Conservation (phyloP, 2,113 vertebrate species). For the Lasiurus borealis region DNA sequence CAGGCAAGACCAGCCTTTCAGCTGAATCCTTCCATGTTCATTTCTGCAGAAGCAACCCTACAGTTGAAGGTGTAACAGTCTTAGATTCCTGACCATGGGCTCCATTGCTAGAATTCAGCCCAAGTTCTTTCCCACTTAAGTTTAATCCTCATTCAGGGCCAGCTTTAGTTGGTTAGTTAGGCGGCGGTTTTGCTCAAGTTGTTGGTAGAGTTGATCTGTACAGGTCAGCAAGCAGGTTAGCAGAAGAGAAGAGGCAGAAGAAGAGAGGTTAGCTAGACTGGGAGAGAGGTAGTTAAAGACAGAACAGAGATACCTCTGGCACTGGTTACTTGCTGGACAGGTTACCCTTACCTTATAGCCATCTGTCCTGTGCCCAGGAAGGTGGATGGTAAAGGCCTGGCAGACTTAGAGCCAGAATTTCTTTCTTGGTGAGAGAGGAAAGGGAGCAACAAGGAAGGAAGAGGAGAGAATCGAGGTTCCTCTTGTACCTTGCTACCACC, state of each 20-base stretch:
- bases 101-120: constrained; percentile 73
- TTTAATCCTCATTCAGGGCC: constrained; percentile 95
- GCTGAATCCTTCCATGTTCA: constrained; percentile 8
- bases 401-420: background rate
- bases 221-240: constrained; percentile 92
- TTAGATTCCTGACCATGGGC: constrained; percentile 71
- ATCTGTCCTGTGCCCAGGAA: constrained; percentile 37
- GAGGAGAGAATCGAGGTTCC: background rate
- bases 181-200: constrained; percentile 95
- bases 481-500: background rate
- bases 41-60: constrained; percentile 53
- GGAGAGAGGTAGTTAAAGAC: constrained; percentile 78
- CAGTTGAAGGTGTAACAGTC: background rate
- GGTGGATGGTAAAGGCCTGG: constrained; percentile 51
- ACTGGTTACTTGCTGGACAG: constrained; percentile 52
- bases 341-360: constrained; percentile 62
- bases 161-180: constrained; percentile 94
- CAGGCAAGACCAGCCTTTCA: constrained; percentile 56
- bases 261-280: constrained; percentile 87
- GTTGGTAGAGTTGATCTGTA: constrained; percentile 94
- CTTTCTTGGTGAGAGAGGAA: background rate
- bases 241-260: constrained; percentile 87
- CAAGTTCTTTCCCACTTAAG: constrained; percentile 76
- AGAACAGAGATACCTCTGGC: constrained; percentile 78
- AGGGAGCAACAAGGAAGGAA: background rate